Percentiles rank a stretch among this genome's conserved stretches.
Conservation (phyloP, 2,113 vertebrate species). For the Crotophaga sulcirostris region DNA sequence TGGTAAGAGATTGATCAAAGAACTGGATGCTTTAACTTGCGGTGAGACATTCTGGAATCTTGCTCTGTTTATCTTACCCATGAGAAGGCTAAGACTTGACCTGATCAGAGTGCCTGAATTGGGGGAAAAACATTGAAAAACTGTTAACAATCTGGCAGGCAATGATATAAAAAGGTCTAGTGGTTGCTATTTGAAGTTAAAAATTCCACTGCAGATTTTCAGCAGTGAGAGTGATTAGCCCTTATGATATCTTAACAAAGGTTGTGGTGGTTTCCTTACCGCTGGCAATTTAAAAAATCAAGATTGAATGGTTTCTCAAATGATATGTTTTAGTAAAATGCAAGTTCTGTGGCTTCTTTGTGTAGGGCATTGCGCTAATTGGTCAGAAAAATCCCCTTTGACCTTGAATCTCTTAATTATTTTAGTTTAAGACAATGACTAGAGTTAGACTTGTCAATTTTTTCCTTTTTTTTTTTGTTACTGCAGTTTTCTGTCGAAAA, state of each 20-base stretch:
- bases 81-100: slow-evolving; percentile 22
- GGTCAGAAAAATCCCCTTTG: slow-evolving; percentile 9
- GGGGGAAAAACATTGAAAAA: slow-evolving; percentile 13
- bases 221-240: slow-evolving; percentile 32
- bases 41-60: slow-evolving; percentile 63
- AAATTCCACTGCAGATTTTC: slow-evolving; percentile 51
- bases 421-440: not conserved
- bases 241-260: slow-evolving; percentile 40
- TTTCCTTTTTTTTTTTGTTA: not conserved
- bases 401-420: slow-evolving; percentile 10
- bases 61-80: slow-evolving; percentile 53
- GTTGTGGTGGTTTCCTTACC: slow-evolving; percentile 45
- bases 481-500: not conserved
- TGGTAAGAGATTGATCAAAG: slow-evolving; percentile 32
- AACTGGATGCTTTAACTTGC: slow-evolving; percentile 8
- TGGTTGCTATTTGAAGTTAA: slow-evolving; percentile 57
- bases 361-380: not conserved
- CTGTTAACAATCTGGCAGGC: slow-evolving; percentile 41
- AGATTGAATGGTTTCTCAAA: slow-evolving; percentile 50
- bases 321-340: slow-evolving; percentile 38
- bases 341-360: slow-evolving; percentile 38
- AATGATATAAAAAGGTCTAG: slow-evolving; percentile 20
- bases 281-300: slow-evolving; percentile 35
- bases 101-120: slow-evolving; percentile 31
- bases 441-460: not conserved